phyloP scores from a whole-genome alignment of 2,113 vertebrate genomes.

The Oncorhynchus kisutch region DNA sequence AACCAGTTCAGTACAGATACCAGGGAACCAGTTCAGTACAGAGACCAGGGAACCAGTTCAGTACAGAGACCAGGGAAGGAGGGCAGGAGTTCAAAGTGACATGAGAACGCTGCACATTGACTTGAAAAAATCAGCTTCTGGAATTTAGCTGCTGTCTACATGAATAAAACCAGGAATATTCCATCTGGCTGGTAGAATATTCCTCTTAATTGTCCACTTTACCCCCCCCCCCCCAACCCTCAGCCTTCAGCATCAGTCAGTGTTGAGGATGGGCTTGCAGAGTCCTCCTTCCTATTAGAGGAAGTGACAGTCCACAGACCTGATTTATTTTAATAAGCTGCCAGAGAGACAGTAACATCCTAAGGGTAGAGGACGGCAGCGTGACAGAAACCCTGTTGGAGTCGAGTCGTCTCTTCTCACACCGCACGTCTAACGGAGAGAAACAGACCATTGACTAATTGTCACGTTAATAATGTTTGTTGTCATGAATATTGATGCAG shows the following conservation, averaged over 20 bases:
- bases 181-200: constrained; percentile 88
- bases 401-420: constrained; percentile 82
- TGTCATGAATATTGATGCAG: constrained; percentile 74
- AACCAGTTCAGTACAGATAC: no score
- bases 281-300: constrained; percentile 89
- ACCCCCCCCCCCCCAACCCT: constrained; percentile 78
- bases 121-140: constrained; percentile 90
- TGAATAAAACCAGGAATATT: constrained; percentile 99
- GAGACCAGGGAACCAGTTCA: no score
- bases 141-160: constrained; percentile 93
- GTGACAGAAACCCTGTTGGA: constrained; percentile 89
- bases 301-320: constrained; percentile 80
- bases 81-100: constrained; percentile 93
- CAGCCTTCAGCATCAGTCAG: constrained; percentile 88
- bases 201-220: constrained; percentile 94
- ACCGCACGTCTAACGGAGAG: constrained; percentile 30
- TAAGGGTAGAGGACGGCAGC: constrained; percentile 87
- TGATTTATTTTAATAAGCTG: constrained; percentile 99
- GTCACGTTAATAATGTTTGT: constrained; percentile 81
- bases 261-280: constrained; percentile 82
- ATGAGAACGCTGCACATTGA: constrained; percentile 90
- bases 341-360: constrained; percentile 96
- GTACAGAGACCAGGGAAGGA: background rate
- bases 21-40: no score
- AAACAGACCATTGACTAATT: constrained; percentile 77